Percentiles rank a stretch among this genome's conserved stretches.
phyloP scores from a whole-genome alignment of 1,140 invertebrate genomes.

The Aphelenchoides besseyi region DNA sequence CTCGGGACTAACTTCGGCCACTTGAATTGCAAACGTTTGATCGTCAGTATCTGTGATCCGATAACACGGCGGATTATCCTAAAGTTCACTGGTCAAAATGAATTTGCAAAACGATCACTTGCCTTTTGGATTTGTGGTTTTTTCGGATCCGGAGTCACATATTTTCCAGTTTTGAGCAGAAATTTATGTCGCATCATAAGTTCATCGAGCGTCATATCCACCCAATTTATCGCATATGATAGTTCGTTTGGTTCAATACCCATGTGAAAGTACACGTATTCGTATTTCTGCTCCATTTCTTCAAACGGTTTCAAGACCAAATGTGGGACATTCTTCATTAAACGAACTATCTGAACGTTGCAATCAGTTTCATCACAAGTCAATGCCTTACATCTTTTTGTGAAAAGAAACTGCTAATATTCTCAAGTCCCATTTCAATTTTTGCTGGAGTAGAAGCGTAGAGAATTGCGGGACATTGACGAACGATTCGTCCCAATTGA shows the following conservation, averaged over 20 bases:
- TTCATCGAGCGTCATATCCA: conserved; percentile 42
- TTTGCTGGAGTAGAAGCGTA: conserved; percentile 35
- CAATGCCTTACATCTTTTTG: conserved; percentile 42
- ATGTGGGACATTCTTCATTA: conserved; percentile 43
- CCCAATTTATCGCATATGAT: conserved; percentile 30
- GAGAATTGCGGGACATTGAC: conserved; percentile 43
- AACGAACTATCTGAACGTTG: neutral
- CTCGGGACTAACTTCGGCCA: conserved; percentile 45
- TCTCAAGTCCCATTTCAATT: conserved; percentile 32
- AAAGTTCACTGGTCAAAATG: conserved; percentile 12
- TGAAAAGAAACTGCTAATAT: conserved; percentile 43
- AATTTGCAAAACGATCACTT: neutral
- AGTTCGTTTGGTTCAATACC: conserved; percentile 44
- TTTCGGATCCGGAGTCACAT: conserved; percentile 51
- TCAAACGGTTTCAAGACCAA: conserved; percentile 42
- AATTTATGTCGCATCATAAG: conserved; percentile 53
- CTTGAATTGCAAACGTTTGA: conserved; percentile 39
- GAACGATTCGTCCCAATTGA: conserved; percentile 30
- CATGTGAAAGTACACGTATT: conserved; percentile 60
- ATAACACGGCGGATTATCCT: conserved; percentile 47
- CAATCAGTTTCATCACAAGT: neutral
- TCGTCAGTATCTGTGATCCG: conserved; percentile 44
- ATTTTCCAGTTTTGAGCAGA: conserved; percentile 48
- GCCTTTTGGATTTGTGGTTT: conserved; percentile 53
- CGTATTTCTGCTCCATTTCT: conserved; percentile 54